Base-by-base conservation (phyloP, 2,113 vertebrate species). In the Pao palembangensis region DNA sequence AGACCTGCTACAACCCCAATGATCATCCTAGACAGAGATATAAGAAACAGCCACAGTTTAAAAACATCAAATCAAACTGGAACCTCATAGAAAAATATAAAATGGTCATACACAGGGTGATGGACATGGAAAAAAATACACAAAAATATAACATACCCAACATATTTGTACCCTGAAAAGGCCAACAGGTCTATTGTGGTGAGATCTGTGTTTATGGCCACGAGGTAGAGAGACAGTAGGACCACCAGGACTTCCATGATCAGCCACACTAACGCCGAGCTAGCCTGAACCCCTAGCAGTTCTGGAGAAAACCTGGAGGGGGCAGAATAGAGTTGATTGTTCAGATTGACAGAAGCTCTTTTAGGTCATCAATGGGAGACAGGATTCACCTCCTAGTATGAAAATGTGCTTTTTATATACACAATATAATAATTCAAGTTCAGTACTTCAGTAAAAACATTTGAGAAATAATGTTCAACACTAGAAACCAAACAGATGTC, bases 81-180 rank as follows among this genome's bases (percentile, higher is more conserved):
- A 38, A 38, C 8, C 8, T 3, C 34, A 38, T 3, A 38, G 34
- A 16, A 44, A 11, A 44, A 6, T 5, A 17, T 16, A 17, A 44
- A 17, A 14, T 44, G 14, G 43, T 43, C 41, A 43, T 23, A 23
- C 21, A 23, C 21, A 15, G 42, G 15, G 3, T 43, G 42, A 23
- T 15, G 14, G 16, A 44, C 1, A 17, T 1, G 15, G 43, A 44
- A 44, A 17, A 13, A 4, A 44, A 38, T 28, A 12, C 34, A 38
- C 34, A 38, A 34, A 34, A 8, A 11, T 17, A 44, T 23, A 19
- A 62, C 92, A 82, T 75, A 96, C 95, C 95, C 95, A 0, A 98
- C 94, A 5, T 96, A 98, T 89, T 98, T 98, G 83, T 96, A 98
- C 31, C 95, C 94, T 14, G 94, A 84, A 67, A 95, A 95, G 50